Evolutionary conservation across 1,140 invertebrate species (phyloP).

Genomic region (Drosophila setifemur): DNA sequence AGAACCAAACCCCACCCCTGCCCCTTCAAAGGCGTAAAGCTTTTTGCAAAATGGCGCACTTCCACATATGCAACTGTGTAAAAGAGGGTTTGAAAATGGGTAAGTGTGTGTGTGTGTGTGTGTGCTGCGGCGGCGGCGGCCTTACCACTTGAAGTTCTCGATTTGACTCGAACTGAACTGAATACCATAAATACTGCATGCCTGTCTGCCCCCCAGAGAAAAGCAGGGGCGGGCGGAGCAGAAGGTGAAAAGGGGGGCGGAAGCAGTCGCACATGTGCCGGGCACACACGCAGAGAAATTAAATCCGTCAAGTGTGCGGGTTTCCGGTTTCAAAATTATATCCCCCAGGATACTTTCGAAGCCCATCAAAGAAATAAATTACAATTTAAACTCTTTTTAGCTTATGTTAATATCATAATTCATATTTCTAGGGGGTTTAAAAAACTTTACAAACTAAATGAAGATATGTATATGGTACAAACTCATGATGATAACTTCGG

Average conservation of each 20-base stretch:
- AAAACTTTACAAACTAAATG: too few relatives aligned
- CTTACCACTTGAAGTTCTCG: slow-evolving; percentile 73
- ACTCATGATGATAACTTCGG: too few relatives aligned
- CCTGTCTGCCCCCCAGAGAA: slow-evolving; percentile 48
- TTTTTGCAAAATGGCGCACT: slow-evolving; percentile 72
- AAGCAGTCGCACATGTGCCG: slow-evolving; percentile 8
- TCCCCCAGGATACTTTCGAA: too few relatives aligned
- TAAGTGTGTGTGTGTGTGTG: slow-evolving; percentile 14
- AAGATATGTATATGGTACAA: too few relatives aligned
- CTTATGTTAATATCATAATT: too few relatives aligned
- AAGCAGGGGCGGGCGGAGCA: background rate
- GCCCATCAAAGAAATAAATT: too few relatives aligned
- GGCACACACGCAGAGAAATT: slow-evolving; percentile 21
- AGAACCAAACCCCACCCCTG: background rate
- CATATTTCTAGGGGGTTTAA: too few relatives aligned
- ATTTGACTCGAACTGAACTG: slow-evolving; percentile 76
- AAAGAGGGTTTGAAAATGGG: background rate
- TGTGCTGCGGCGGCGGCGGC: too few relatives aligned
- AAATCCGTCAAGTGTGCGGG: background rate
- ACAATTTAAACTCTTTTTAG: too few relatives aligned
- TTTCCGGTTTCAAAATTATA: background rate
- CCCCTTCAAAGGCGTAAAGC: slow-evolving; percentile 37
- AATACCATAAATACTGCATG: slow-evolving; percentile 78
- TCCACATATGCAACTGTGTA: slow-evolving; percentile 25
- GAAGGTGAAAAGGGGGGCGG: background rate